These are phyloP conservation scores for Amphiduros pacificus DNA, from an alignment of 2,888 invertebrate species.

Conservation along the genomic window DNA sequence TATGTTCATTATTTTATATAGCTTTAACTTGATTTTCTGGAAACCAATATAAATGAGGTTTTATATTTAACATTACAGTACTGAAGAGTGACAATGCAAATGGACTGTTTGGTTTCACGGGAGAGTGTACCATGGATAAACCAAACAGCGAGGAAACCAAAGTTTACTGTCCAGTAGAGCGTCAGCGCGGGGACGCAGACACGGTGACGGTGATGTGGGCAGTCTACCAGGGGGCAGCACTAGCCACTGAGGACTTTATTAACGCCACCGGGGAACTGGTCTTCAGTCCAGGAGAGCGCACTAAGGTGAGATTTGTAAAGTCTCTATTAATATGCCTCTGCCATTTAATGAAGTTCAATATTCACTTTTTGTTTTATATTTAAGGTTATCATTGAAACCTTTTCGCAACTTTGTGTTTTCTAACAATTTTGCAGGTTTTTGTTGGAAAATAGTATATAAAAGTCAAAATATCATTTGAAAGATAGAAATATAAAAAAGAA, in stretches of 20 bases:
- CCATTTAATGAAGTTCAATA: background rate
- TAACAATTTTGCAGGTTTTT: too few species aligned
- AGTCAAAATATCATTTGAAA: too few species aligned
- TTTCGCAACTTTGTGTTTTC: too few species aligned
- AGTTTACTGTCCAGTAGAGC: conserved; percentile 41
- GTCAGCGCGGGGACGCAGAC: conserved; percentile 48
- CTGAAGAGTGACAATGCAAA: conserved; percentile 59
- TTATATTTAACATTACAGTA: conserved; percentile 34
- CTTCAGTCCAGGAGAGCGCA: conserved; percentile 47
- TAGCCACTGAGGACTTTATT: conserved; percentile 40
- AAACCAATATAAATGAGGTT: too few species aligned
- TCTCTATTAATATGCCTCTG: background rate
- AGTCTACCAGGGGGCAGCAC: conserved; percentile 19
- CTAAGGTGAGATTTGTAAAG: conserved; percentile 34
- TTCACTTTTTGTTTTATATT: background rate
- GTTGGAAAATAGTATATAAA: too few species aligned
- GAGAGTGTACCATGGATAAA: conserved; percentile 39
- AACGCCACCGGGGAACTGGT: conserved; percentile 41
- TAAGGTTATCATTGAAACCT: too few species aligned
- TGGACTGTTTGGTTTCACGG: conserved; percentile 52
- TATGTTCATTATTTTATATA: too few species aligned
- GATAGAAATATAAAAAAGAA: too few species aligned
- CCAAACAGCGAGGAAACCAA: conserved; percentile 33
- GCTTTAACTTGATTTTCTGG: too few species aligned
- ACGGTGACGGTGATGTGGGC: conserved; percentile 48